A percentile compares a stretch with the other conserved stretches of the same genome.
Evolutionary conservation across 2,888 invertebrate genomes (phyloP).

Genomic region (Pristionchus maxplancki): DNA sequence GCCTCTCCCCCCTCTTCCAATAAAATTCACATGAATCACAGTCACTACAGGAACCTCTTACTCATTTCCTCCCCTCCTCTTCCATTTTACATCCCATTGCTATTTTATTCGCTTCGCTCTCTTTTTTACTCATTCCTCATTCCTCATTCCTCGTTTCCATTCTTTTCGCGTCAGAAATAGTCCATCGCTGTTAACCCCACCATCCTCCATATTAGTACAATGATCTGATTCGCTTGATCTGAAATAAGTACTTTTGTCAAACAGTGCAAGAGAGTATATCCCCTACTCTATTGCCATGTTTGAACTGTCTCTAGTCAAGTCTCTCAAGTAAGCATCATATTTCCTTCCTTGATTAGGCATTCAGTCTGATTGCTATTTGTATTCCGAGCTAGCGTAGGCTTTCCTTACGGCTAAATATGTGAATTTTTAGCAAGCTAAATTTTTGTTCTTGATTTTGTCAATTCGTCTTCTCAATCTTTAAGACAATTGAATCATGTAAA

Average conservation of each 20-base stretch:
- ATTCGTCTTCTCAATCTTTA: not conserved
- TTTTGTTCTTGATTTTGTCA: not conserved
- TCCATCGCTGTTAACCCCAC: no score
- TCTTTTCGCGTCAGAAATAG: not conserved
- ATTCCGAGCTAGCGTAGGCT: not conserved
- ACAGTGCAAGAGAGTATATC: not conserved
- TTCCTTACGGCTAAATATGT: not conserved
- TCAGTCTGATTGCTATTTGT: not conserved
- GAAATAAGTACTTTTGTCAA: no score
- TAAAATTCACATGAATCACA: constrained; percentile 48
- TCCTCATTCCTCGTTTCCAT: not conserved
- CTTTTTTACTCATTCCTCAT: not conserved
- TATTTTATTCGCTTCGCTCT: not conserved
- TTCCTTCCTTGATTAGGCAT: not conserved
- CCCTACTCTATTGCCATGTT: not conserved
- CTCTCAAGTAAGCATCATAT: not conserved
- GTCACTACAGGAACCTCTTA: constrained; percentile 43
- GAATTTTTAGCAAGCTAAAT: no score
- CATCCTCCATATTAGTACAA: not conserved
- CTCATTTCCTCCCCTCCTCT: constrained; percentile 33
- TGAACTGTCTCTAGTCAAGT: not conserved
- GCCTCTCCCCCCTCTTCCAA: constrained; percentile 21
- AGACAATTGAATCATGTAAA: not conserved
- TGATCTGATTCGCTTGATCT: not conserved
- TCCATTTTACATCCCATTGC: not conserved